Conservation (phyloP, 2,113 vertebrate genomes). For the Rhea americana region DNA sequence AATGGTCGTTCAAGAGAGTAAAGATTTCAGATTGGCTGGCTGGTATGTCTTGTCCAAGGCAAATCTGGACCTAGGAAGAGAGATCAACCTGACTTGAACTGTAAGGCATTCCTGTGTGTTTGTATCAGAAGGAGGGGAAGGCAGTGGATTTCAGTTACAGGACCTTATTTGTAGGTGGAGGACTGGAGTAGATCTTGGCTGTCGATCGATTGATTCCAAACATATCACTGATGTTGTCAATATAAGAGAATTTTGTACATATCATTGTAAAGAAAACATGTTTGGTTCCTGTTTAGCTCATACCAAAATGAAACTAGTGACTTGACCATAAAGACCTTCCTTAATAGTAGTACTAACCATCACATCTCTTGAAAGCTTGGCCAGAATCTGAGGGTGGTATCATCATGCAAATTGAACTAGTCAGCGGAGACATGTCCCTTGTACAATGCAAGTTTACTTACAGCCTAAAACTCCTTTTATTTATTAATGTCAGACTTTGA, state of each 20-base stretch:
- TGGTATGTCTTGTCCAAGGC: neutral
- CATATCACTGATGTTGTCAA: neutral
- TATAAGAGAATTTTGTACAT: neutral
- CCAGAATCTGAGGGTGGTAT: neutral
- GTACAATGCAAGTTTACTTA: constrained; percentile 22
- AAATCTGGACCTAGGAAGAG: neutral
- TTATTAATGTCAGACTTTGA: constrained; percentile 17
- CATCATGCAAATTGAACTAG: neutral
- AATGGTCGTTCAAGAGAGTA: neutral
- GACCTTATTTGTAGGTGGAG: neutral
- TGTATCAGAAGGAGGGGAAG: neutral
- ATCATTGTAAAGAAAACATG: neutral
- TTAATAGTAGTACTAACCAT: neutral
- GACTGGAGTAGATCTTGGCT: neutral
- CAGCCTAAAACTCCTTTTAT: constrained; percentile 4
- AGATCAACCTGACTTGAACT: neutral
- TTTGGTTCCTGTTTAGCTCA: neutral
- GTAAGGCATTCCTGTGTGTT: rapidly evolving
- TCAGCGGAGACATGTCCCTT: neutral
- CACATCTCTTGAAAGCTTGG: neutral
- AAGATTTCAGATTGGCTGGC: neutral
- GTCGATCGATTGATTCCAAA: neutral
- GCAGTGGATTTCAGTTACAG: neutral
- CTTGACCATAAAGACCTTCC: neutral
- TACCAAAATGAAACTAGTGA: neutral